Percentiles rank a stretch among this genome's conserved stretches.
Evolutionary conservation across 1,140 invertebrate genomes (phyloP).

Genomic region (Anastrepha obliqua): DNA sequence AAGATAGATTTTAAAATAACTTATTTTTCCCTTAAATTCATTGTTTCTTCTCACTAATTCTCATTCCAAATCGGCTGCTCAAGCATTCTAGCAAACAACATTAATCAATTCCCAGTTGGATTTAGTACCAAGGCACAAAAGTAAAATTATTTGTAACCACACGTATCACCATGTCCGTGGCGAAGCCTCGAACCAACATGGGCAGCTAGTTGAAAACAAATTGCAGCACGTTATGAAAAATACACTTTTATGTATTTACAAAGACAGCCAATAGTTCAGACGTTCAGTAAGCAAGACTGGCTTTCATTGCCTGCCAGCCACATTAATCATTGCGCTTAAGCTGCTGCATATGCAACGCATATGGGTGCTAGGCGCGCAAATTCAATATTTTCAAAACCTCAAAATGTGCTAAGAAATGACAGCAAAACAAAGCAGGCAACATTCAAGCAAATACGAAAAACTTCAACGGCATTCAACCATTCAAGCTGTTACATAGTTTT

Average conservation of each 20-base stretch:
- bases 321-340: constrained; percentile 44
- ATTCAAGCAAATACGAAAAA: constrained; percentile 4
- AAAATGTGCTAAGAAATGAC: constrained; percentile 26
- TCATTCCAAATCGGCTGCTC: no score
- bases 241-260: no score
- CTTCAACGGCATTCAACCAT: neutral
- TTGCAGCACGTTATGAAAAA: neutral
- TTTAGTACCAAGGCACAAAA: no score
- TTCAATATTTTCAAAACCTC: constrained; percentile 39
- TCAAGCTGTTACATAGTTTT: neutral
- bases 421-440: constrained; percentile 18
- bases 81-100: no score
- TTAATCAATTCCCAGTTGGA: no score
- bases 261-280: constrained; percentile 15
- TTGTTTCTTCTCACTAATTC: no score
- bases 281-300: neutral
- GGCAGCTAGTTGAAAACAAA: neutral
- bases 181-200: neutral
- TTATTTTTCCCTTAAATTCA: no score
- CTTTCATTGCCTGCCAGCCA: constrained; percentile 30
- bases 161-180: no score
- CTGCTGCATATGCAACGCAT: constrained; percentile 50
- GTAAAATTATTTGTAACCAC: no score
- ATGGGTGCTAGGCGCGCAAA: constrained; percentile 19
- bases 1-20: no score